Base-by-base conservation (phyloP, 2,888 invertebrate genomes). In the Dasypogon diadema region DNA sequence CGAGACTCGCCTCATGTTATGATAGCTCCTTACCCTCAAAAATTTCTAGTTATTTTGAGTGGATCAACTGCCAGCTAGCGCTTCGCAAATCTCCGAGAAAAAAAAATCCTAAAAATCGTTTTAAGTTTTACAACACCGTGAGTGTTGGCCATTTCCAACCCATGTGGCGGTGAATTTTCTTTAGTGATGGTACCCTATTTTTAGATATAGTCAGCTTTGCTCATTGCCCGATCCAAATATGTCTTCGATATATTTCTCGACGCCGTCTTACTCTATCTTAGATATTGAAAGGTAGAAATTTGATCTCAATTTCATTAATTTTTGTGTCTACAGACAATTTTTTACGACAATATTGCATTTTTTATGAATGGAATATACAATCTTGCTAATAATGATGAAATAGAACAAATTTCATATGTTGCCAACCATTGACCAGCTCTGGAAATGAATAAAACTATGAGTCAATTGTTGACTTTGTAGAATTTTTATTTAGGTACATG, bases 171-270 rank as follows among this genome's bases (percentile, higher is more conserved):
- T 37, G 34, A 30, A 48, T 16, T 42, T 70, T 70, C 70, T 54
- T 16, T 54, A 54, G 70, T 70, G 54, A 70, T 63, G 58, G 58
- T 51, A 30, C 68, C 76, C 76, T 80, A 80, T 79, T 80, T 79
- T 79, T 80, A 80, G 79, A 77, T 72, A 56, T 76, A 70, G 37
- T 77, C 79, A 60, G 72, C 70, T 70, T 75, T 76, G 77, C 78
- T 75, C 77, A 51, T 77, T 78, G 79, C 80, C 81, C 83, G 82
- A 83, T 82, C 85, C 85, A 86, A 86, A 86, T 86, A 85, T 85
- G 86, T 85, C 85, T 84, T 82, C 82, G 82, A 83, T 84, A 75
- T 75, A 58, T 14, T 74, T 74, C 48, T 73, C 42, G 56, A 54
- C 51, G 14, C 56, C 73, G 56, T 73, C 56, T 73, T 82, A 83